Evolutionary conservation across 35 echinoderm and acorn worm genomes (phyloP), one percentile per base, ranked within the genome.

Genomic region (Nesometra sesokonis): DNA sequence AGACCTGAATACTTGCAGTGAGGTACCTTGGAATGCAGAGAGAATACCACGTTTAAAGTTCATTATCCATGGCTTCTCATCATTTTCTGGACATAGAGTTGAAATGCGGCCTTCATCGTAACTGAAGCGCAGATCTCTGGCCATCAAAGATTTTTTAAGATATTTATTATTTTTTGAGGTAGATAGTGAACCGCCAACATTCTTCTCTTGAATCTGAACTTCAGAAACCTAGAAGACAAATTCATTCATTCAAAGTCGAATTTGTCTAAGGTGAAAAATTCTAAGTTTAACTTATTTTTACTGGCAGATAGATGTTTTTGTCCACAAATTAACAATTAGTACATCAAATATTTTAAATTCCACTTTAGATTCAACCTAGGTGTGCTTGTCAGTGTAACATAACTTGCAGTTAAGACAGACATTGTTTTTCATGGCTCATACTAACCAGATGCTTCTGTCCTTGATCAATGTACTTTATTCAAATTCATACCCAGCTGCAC

Each of bases 21-120:
- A 46, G 33, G 88, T 85, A 7, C 82, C 31, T 37, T 97, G 94
- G 43, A 97, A 83, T 23, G 88, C 82, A 47, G 94, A 97, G 43
- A 97, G 46, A 38, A 97, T 34, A 34, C 91, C 94, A 29, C 94
- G 82, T 78, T 97, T 97, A 80, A 97, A 76, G 84, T 97, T 97
- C 21, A 90, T 83, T 2, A 81, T 87, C 86, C 84, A 86, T 0
- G 81, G 34, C 19, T 82, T 37, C 33, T 97, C 94, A 5, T 80
- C 89, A 21, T 47, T 35, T 17, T 85, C 83, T 36, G 89, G 91
- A 82, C 94, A 97, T 30, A 97, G 87, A 0, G 86, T 76, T 9
- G 86, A 88, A 81, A 97, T 88, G 0, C 29, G 78, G 46, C 94
- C 94, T 32, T 90, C 85, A 29, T 92, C 85, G 47, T 93, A 89